phyloP scores from a whole-genome alignment of 2,113 vertebrate genomes.

The Eubucco bourcierii region DNA sequence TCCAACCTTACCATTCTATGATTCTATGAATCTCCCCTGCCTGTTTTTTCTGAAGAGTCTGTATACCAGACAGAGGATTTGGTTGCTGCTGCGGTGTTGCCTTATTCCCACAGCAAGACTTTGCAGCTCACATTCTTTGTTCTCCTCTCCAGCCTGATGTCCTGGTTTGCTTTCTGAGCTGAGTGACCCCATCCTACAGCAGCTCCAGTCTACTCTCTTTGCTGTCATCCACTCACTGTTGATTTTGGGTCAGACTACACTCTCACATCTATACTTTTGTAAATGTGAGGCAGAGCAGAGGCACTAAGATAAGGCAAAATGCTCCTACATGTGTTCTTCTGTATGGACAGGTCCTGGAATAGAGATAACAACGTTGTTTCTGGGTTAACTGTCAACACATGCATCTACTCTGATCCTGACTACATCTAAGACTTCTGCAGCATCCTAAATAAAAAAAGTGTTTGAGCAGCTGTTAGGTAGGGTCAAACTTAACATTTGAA shows the following conservation, averaged over 20 bases:
- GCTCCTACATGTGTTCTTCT: fast-evolving
- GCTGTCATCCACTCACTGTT: neutral
- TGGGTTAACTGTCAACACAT: neutral
- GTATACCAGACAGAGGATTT: neutral
- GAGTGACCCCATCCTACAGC: fast-evolving
- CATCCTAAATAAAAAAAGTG: neutral
- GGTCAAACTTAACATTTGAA: neutral
- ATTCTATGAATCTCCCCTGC: too few species aligned
- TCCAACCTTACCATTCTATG: too few species aligned
- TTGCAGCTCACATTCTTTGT: neutral
- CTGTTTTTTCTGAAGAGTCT: too few species aligned
- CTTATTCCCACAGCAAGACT: fast-evolving
- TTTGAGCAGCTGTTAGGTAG: neutral
- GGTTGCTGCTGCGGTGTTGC: fast-evolving
- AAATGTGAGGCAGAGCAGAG: neutral
- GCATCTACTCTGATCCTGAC: neutral
- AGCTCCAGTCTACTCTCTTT: neutral
- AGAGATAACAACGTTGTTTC: neutral
- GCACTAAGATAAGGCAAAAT: neutral
- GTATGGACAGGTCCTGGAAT: neutral
- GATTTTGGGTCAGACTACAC: neutral
- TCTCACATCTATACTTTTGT: neutral
- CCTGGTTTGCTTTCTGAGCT: neutral
- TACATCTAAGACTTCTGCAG: neutral
- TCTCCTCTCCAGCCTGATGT: neutral